Evolutionary conservation across 2,797 vertebrate genomes (phyloP), one percentile per base, ranked within the genome.

Genomic region (Siniperca obscura): DNA sequence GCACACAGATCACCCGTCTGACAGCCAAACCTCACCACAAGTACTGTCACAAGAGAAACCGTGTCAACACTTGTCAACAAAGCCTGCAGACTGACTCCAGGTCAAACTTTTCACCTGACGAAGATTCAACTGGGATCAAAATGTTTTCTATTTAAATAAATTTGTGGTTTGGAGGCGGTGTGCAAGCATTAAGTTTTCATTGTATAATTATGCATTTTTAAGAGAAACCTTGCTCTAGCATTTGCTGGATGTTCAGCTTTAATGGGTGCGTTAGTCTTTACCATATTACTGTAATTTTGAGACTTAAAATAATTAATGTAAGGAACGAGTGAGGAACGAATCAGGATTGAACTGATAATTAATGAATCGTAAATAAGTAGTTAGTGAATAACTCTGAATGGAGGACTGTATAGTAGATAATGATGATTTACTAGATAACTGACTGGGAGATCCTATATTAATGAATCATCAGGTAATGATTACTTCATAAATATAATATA

Each of bases 41-140:
- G 42, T 21, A 22, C 62, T 17, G 79, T 74, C 86, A 81, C 70
- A 64, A 36, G 71, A 81, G 62, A 75, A 75, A 62, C 38, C 69
- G 61, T 66, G 52, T 82, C 80, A 82, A 40, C 70, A 48, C 44
- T 67, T 25, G 64, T 57, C 62, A 34, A 70, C 14, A 40, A 27
- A 77, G 65, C 61, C 64, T 25, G 27, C 42, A 30, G 60, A 46
- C 30, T 64, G 69, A 81, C 80, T 82, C 19, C 80, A 55, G 57
- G 74, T 76, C 73, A 80, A 40, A 76, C 22, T 55, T 71, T 65
- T 36, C 48, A 76, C 27, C 55, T 46, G n/a, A 74, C 9, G 0
- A 19, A 1, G 36, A 80, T 67, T 50, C 44, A 56, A 1, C 56
- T 11, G 38, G 44, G 65, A 64, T 44, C 16, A 27, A 48, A 60